A percentile compares a stretch with the other conserved stretches of the same genome.
Evolutionary conservation across 2,888 invertebrate genomes (phyloP).

Genomic region (Omphaloscelis lunosa): DNA sequence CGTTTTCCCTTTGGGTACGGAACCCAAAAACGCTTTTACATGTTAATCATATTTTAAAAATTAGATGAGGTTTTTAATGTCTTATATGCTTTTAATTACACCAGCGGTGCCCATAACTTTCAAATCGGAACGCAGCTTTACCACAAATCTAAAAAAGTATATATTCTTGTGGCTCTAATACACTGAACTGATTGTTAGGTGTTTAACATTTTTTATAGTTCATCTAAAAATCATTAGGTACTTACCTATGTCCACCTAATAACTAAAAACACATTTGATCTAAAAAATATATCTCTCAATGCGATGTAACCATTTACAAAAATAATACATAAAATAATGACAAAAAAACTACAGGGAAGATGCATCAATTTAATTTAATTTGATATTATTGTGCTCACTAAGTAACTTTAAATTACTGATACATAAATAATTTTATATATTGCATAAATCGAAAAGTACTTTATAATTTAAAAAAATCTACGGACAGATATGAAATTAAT

Average conservation of each 20-base stretch:
- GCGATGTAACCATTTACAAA: background rate
- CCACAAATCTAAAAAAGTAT: too few species aligned
- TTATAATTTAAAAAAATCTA: too few species aligned
- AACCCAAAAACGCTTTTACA: too few species aligned
- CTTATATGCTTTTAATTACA: too few species aligned
- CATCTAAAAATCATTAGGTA: background rate
- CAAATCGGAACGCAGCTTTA: background rate
- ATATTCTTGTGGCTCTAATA: background rate
- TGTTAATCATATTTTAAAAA: too few species aligned
- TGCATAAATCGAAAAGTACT: too few species aligned
- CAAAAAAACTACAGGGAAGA: constrained; percentile 14
- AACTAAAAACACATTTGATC: constrained; percentile 25
- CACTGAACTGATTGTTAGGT: background rate
- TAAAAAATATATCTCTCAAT: background rate
- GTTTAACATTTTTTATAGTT: background rate
- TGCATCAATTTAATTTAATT: background rate
- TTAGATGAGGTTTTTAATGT: too few species aligned
- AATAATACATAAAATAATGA: background rate
- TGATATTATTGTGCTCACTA: constrained; percentile 5
- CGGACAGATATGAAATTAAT: too few species aligned
- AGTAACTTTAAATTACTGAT: constrained; percentile 38
- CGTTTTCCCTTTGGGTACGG: too few species aligned
- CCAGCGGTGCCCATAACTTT: background rate
- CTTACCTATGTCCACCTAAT: background rate
- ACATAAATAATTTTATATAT: too few species aligned